Conservation (phyloP, 2,888 invertebrate species). For the Matsumyia berberina region DNA sequence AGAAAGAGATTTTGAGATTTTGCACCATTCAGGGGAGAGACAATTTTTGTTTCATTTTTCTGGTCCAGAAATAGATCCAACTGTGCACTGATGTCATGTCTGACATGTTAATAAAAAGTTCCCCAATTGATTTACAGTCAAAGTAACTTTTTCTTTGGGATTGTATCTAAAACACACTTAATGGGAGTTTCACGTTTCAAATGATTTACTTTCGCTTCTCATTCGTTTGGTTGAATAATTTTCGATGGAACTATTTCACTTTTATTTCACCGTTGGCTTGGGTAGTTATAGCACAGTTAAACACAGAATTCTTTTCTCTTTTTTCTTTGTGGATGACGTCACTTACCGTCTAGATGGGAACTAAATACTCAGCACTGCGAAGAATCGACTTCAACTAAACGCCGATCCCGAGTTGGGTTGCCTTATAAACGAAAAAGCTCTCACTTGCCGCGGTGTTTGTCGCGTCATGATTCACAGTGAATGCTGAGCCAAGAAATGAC, state of each 20-base stretch:
- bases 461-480: conserved; percentile 54
- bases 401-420: conserved; percentile 25
- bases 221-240: conserved; percentile 16
- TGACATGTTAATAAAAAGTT: conserved; percentile 13
- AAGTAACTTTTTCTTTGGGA: background rate
- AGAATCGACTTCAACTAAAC: conserved; percentile 68
- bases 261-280: conserved; percentile 6
- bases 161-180: background rate
- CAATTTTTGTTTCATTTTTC: no score
- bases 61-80: conserved; percentile 37
- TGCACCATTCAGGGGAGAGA: conserved; percentile 1
- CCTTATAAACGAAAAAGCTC: conserved; percentile 67
- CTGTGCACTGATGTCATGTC: conserved; percentile 32
- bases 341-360: conserved; percentile 55
- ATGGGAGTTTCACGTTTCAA: background rate
- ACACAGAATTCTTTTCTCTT: background rate
- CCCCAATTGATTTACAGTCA: background rate
- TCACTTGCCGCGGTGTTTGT: conserved; percentile 27
- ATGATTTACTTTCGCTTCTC: background rate
- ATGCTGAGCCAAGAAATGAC: background rate
- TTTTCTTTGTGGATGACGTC: conserved; percentile 9
- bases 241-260: conserved; percentile 4
- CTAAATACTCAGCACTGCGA: conserved; percentile 42
- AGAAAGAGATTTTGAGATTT: conserved; percentile 6
- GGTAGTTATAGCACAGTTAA: conserved; percentile 19